Evolutionary conservation across 2,113 vertebrate genomes (phyloP).

Genomic region (Connochaetes taurinus): DNA sequence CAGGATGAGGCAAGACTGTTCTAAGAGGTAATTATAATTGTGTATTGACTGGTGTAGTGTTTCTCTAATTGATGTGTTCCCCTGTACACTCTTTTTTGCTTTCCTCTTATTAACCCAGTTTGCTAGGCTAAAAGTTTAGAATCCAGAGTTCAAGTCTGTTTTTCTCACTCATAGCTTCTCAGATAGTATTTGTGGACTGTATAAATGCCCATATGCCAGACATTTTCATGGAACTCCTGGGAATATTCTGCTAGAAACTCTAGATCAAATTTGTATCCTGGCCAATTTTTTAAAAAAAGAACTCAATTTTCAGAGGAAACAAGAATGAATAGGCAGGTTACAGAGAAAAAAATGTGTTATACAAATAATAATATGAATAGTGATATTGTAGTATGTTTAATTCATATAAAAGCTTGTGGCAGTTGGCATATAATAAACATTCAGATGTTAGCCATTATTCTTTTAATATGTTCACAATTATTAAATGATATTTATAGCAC

Average conservation of each 20-base stretch:
- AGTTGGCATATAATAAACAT: neutral
- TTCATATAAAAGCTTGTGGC: neutral
- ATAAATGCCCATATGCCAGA: neutral
- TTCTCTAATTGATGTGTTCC: neutral
- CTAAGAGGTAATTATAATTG: neutral
- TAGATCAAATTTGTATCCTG: conserved; percentile 12
- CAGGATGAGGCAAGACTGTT: neutral
- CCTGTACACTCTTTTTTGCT: neutral
- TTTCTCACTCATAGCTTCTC: neutral
- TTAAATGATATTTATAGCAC: neutral
- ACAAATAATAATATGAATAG: neutral
- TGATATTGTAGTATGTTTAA: neutral
- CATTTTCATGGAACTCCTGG: neutral
- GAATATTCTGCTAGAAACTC: neutral
- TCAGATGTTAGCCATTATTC: neutral
- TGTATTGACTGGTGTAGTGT: neutral
- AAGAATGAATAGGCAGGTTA: neutral
- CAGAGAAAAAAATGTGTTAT: neutral
- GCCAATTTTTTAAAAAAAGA: neutral
- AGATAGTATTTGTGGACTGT: conserved; percentile 7
- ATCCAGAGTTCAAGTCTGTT: neutral
- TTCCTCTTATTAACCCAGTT: neutral
- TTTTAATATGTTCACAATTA: neutral
- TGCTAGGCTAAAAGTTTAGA: neutral
- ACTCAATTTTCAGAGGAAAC: neutral